These are phyloP conservation scores for Coreius guichenoti DNA, from an alignment of 2,797 vertebrate genomes.

Conservation along the genomic window DNA sequence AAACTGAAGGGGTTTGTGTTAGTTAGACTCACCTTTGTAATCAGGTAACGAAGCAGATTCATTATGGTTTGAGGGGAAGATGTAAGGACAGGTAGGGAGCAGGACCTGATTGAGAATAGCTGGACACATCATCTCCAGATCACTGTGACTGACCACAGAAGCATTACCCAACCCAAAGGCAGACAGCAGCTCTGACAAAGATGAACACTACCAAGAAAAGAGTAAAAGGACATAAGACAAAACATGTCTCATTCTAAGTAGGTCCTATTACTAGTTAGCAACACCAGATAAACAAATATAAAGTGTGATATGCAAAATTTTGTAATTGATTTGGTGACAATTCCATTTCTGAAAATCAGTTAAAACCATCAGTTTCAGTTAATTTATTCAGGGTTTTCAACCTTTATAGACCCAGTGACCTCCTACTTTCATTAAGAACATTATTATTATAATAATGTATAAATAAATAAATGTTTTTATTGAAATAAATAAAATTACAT, in stretches of 20 bases:
- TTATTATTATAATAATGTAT: not conserved
- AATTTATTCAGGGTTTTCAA: not conserved
- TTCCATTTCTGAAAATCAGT: not conserved
- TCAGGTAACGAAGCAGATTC: not conserved
- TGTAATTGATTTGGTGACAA: not conserved
- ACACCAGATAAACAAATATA: not conserved
- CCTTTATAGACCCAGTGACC: not conserved
- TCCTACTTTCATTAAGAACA: not conserved
- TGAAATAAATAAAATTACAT: not conserved
- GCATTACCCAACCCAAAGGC: slow-evolving; percentile 51
- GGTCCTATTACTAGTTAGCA: not conserved
- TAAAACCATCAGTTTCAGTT: not conserved
- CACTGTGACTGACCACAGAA: slow-evolving; percentile 47
- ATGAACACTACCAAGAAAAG: slow-evolving; percentile 52
- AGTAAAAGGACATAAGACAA: too few relatives aligned
- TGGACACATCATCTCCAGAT: slow-evolving; percentile 60
- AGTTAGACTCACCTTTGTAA: slow-evolving; percentile 49
- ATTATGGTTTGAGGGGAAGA: not conserved
- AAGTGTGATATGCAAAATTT: not conserved
- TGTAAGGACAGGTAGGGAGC: slow-evolving; percentile 55
- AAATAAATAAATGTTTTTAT: not conserved
- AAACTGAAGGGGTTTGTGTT: not conserved
- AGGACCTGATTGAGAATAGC: slow-evolving; percentile 62
- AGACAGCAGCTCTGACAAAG: slow-evolving; percentile 41
- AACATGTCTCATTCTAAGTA: not conserved